A percentile compares a stretch with the other conserved stretches of the same genome.
These are phyloP conservation scores for Megalops cyprinoides DNA, from an alignment of 2,797 vertebrate species.

Conservation along the genomic window DNA sequence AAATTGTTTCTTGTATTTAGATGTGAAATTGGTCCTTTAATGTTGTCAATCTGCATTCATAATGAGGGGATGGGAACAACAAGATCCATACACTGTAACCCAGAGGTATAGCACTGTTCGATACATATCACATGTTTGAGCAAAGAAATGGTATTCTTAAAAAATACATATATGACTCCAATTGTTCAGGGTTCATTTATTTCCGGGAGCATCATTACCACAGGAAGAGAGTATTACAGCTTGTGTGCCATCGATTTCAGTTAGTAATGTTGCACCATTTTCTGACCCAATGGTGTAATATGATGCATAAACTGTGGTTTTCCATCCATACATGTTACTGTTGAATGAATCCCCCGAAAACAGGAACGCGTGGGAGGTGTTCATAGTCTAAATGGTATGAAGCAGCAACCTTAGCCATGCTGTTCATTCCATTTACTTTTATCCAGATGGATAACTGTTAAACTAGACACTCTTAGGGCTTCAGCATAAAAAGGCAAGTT, in stretches of 20 bases:
- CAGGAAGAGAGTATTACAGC: not conserved
- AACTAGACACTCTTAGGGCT: not conserved
- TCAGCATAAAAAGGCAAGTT: constrained; percentile 11
- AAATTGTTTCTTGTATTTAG: not conserved
- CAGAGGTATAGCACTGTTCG: no score
- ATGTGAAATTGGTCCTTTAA: not conserved
- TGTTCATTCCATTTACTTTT: not conserved
- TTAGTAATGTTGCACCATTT: not conserved
- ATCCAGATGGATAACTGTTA: not conserved
- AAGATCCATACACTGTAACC: no score
- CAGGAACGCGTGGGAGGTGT: no score
- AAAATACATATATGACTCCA: not conserved
- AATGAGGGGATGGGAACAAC: no score
- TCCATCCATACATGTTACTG: no score
- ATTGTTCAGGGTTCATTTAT: constrained; percentile 1
- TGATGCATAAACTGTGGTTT: no score
- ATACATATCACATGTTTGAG: no score
- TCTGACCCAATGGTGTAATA: not conserved
- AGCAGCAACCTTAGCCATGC: not conserved
- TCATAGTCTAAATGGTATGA: not conserved
- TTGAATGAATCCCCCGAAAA: no score
- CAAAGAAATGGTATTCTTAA: not conserved
- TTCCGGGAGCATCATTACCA: not conserved
- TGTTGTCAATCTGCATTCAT: no score
- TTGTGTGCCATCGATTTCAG: no score